Evolutionary conservation across 2,113 vertebrate genomes (phyloP).

Genomic region (Eclectus roratus): DNA sequence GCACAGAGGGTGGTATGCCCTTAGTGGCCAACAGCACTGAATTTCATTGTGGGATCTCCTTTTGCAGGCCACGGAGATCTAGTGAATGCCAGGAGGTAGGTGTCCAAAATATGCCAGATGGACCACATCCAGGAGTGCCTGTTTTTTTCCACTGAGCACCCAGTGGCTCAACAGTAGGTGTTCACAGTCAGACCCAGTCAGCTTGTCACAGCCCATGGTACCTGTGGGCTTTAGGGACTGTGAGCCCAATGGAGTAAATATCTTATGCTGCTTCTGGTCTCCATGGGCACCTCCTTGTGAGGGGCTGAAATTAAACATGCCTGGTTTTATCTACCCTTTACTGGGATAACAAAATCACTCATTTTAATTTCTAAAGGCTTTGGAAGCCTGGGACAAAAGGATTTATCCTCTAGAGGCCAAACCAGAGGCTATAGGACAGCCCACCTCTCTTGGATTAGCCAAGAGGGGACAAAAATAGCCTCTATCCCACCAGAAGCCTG

Average conservation of each 20-base stretch:
- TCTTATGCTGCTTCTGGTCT: not conserved
- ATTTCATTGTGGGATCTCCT: not conserved
- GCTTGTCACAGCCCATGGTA: accelerated
- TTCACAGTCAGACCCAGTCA: not conserved
- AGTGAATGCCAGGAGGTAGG: not conserved
- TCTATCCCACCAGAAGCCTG: not conserved
- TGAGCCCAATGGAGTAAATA: not conserved
- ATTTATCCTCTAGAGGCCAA: not conserved
- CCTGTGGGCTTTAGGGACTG: not conserved
- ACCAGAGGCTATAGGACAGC: not conserved
- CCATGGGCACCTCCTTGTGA: not conserved
- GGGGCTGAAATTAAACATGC: not conserved
- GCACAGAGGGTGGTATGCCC: not conserved
- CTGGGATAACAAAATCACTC: not conserved
- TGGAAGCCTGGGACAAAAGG: not conserved
- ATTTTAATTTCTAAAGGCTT: not conserved
- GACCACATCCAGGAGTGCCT: not conserved
- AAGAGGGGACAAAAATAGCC: not conserved
- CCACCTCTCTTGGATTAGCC: not conserved
- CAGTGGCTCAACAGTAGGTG: not conserved
- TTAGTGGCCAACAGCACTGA: not conserved
- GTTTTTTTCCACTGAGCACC: not conserved
- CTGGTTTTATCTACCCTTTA: not conserved
- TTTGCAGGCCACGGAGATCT: not conserved
- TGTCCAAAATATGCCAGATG: not conserved